phyloP scores from a whole-genome alignment of 2,797 vertebrate species.

The Leontocebus nigricollis region DNA sequence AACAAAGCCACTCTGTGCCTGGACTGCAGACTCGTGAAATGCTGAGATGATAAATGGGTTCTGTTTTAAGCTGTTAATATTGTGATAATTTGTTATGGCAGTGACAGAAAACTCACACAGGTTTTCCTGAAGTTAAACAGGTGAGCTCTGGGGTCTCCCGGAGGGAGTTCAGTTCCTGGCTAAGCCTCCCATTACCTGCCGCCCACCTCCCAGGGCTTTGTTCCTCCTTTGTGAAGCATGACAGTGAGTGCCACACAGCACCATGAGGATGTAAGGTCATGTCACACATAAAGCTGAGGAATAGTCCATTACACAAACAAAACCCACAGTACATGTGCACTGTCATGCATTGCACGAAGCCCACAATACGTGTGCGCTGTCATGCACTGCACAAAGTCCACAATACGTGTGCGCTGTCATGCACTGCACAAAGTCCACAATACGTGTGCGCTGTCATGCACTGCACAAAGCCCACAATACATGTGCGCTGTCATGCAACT shows the following conservation, averaged over 20 bases:
- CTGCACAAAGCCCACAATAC: too few relatives aligned
- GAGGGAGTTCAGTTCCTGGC: too few relatives aligned
- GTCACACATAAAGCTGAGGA: fast-evolving
- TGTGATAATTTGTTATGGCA: fast-evolving
- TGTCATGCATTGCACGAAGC: too few relatives aligned
- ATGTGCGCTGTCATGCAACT: fast-evolving
- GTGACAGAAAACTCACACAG: too few relatives aligned
- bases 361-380: too few relatives aligned
- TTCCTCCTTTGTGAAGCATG: not conserved
- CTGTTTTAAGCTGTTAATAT: fast-evolving
- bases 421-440: too few relatives aligned
- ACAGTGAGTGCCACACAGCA: fast-evolving
- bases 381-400: too few relatives aligned
- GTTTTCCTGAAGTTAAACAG: fast-evolving
- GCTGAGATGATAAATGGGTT: fast-evolving
- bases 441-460: too few relatives aligned
- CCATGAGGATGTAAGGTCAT: not conserved
- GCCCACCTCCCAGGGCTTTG: fast-evolving
- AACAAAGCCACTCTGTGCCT: fast-evolving
- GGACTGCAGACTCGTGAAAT: not conserved
- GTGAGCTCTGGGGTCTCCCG: fast-evolving
- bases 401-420: too few relatives aligned
- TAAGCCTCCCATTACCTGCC: not conserved
- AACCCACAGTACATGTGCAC: too few relatives aligned
- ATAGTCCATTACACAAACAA: fast-evolving